Evolutionary conservation across 2,113 vertebrate species (phyloP).

Genomic region (Strix aluco): DNA sequence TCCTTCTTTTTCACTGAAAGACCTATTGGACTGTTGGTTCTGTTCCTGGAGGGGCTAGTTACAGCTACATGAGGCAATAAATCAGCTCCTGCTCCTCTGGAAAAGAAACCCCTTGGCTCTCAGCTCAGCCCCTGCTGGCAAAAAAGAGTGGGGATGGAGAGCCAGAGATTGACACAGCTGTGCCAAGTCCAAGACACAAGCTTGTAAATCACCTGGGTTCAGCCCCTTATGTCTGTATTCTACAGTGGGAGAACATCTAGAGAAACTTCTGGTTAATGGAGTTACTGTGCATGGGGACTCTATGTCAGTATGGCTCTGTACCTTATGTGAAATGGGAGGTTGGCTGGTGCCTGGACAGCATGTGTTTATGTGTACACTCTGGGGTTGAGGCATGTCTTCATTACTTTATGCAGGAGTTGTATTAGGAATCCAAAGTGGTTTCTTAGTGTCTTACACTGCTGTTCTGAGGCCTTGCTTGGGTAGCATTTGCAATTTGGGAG

Average conservation of each 20-base stretch:
- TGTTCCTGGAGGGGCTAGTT: conserved; percentile 12
- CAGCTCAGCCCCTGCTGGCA: not conserved
- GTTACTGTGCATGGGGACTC: not conserved
- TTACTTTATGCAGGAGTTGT: not conserved
- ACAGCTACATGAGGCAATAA: not conserved
- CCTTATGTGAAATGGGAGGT: too few relatives aligned
- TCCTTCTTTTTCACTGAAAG: not conserved
- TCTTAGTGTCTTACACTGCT: not conserved
- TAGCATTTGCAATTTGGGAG: not conserved
- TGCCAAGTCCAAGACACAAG: not conserved
- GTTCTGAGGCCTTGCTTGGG: not conserved
- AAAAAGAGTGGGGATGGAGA: not conserved
- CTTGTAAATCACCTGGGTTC: not conserved
- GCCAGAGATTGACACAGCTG: not conserved
- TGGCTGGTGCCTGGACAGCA: not conserved
- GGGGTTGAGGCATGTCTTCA: not conserved
- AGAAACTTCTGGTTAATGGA: not conserved
- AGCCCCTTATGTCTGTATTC: not conserved
- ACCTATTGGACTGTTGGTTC: not conserved
- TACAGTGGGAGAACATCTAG: not conserved
- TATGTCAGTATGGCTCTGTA: not conserved
- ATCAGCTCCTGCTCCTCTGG: not conserved
- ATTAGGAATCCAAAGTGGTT: not conserved
- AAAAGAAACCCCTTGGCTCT: not conserved
- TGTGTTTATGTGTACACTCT: fast-evolving